Evolutionary conservation across 2,113 vertebrate genomes (phyloP).

Genomic region (Epinephelus lanceolatus): DNA sequence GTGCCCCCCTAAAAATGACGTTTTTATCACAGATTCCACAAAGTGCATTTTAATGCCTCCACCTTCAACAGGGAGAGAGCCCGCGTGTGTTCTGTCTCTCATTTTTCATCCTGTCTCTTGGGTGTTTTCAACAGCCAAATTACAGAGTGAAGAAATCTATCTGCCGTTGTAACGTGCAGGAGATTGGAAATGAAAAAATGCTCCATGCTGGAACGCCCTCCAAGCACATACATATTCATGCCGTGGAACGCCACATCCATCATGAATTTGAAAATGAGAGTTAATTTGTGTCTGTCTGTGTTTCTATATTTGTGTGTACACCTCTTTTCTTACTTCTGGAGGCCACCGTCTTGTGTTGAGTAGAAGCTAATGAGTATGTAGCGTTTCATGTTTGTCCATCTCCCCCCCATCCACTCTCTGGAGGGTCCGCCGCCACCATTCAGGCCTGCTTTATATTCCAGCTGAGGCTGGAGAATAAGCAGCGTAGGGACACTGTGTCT

Average conservation of each 20-base stretch:
- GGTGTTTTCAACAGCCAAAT: slow-evolving; percentile 71
- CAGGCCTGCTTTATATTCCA: slow-evolving; percentile 69
- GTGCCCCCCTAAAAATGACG: slow-evolving; percentile 43
- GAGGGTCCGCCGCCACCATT: slow-evolving; percentile 20
- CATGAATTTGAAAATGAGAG: slow-evolving; percentile 48
- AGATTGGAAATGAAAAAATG: slow-evolving; percentile 69
- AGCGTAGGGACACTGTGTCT: slow-evolving; percentile 47
- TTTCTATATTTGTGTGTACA: neutral
- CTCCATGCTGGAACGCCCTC: slow-evolving; percentile 41
- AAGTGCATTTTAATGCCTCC: slow-evolving; percentile 60
- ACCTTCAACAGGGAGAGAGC: slow-evolving; percentile 25
- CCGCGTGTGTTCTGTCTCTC: slow-evolving; percentile 35
- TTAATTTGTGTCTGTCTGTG: slow-evolving; percentile 2
- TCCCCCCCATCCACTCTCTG: slow-evolving; percentile 13
- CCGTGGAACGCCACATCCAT: slow-evolving; percentile 46
- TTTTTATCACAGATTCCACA: slow-evolving; percentile 64
- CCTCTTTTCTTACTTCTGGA: neutral
- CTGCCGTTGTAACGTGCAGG: slow-evolving; percentile 39
- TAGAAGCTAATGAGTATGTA: slow-evolving; percentile 35
- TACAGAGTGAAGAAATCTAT: slow-evolving; percentile 68
- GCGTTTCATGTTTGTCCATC: slow-evolving; percentile 27
- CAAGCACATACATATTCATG: slow-evolving; percentile 70
- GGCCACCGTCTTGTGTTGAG: slow-evolving; percentile 12
- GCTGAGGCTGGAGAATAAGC: slow-evolving; percentile 44
- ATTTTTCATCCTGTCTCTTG: slow-evolving; percentile 70